phyloP scores from a whole-genome alignment of 2,888 invertebrate genomes.

The Molanna angustata region DNA sequence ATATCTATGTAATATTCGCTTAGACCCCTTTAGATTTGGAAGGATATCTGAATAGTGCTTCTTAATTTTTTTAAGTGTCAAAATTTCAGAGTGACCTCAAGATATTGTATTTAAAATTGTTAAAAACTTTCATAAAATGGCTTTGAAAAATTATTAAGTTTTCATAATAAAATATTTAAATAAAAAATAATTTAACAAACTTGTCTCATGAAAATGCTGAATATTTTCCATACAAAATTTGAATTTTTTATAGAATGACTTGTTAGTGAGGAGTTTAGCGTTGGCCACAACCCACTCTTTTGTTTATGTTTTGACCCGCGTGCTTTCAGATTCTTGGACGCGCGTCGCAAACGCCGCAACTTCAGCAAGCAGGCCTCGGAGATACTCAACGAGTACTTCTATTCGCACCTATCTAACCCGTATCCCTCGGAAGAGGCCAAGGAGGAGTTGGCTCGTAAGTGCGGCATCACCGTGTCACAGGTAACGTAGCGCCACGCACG shows the following conservation, averaged over 20 bases:
- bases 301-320: conserved; percentile 33
- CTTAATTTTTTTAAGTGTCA: no score
- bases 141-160: no score
- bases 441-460: conserved; percentile 98
- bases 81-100: no score
- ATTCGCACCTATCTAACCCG: conserved; percentile 98
- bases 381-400: conserved; percentile 99
- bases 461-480: conserved; percentile 97
- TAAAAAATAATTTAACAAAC: no score
- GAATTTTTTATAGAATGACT: not conserved
- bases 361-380: conserved; percentile 99
- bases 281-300: not conserved
- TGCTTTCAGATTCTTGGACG: conserved; percentile 66
- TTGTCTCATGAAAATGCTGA: not conserved
- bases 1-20: no score
- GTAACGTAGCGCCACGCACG: no score
- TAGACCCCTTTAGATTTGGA: no score
- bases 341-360: conserved; percentile 90
- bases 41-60: no score
- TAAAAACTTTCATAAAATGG: no score
- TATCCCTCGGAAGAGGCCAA: conserved; percentile 99
- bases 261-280: not conserved
- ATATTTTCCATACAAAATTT: not conserved
- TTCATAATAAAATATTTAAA: no score
- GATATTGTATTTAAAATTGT: no score